Base-by-base conservation (phyloP, 2,888 invertebrate genomes). In the Julus scanicus region DNA sequence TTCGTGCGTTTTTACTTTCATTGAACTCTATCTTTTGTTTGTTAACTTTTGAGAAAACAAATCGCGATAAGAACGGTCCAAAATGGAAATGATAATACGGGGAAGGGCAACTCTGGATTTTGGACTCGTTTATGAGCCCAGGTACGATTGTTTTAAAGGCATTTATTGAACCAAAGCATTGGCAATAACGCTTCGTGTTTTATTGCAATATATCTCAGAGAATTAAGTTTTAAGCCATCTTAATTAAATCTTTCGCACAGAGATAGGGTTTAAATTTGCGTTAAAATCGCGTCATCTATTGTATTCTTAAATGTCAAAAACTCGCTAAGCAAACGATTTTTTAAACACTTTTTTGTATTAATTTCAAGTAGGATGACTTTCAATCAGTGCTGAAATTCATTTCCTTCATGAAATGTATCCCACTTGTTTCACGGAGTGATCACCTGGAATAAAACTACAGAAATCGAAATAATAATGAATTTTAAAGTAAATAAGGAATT, bases 401-500 rank as follows among this genome's bases (percentile, higher is more conserved):
- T 53, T 53, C 8, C 44, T 29, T 29, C 29, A 29, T 29, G 29
- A 29, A 29, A 29, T 29, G 0, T 29, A 44, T 44, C 44, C 44
- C 6, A 8, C 8, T 8, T 44, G 2, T n/a, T 57, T n/a, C 57
- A 20, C 71, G 1, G 20, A 71, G 71, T 9, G 29, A 8, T 71
- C 20, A 29, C 8, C 20, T 5, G 1, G 15, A 15, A 8, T 20
- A 6, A 9, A 20, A 20, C 3, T 8, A n/a, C 6, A 11, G 4
- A 84, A n/a, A 84, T 48, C 1, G 37, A 44, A 84, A 37, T n/a
- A 29, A 86, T 1, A 53, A 86, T 86, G 86, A 29, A 86, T 29
- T 53, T 9, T 29, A 49, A 86, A 53, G 8, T 86, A 15, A 86
- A 86, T 57, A 86, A 53, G 29, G 48, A 44, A 8, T 53, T 86